These are phyloP conservation scores for Dugesia japonica DNA, from an alignment of 2,888 invertebrate species.

Conservation along the genomic window DNA sequence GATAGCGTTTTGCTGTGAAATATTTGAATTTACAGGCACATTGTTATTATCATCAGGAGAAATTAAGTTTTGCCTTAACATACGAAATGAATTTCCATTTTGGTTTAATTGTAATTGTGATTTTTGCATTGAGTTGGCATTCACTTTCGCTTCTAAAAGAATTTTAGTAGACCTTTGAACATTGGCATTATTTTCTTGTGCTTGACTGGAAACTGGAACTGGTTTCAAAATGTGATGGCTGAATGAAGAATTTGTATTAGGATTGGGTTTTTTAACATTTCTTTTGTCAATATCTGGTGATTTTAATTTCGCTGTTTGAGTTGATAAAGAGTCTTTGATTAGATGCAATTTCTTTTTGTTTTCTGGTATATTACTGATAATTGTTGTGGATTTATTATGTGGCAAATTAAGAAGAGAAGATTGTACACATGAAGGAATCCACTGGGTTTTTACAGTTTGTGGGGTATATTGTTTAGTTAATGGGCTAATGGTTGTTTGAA, in stretches of 20 bases:
- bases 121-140: background rate
- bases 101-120: background rate
- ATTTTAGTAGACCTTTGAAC: background rate
- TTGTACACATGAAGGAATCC: constrained; percentile 25
- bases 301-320: background rate
- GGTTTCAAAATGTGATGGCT: background rate
- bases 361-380: background rate
- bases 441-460: background rate
- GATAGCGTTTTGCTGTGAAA: background rate
- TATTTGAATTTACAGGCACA: background rate
- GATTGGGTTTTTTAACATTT: background rate
- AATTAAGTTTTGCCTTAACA: background rate
- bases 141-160: background rate
- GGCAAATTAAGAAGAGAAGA: constrained; percentile 17
- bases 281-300: background rate
- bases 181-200: background rate
- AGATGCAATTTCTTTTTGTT: background rate
- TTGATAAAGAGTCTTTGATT: background rate
- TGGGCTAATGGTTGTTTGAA: background rate
- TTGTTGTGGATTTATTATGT: background rate
- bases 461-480: background rate
- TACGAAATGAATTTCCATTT: constrained; percentile 8
- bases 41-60: background rate
- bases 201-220: background rate
- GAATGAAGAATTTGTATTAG: background rate